phyloP scores from a whole-genome alignment of 37 sponge, comb jelly and placozoan species.

The Trichoplax adhaerens region DNA sequence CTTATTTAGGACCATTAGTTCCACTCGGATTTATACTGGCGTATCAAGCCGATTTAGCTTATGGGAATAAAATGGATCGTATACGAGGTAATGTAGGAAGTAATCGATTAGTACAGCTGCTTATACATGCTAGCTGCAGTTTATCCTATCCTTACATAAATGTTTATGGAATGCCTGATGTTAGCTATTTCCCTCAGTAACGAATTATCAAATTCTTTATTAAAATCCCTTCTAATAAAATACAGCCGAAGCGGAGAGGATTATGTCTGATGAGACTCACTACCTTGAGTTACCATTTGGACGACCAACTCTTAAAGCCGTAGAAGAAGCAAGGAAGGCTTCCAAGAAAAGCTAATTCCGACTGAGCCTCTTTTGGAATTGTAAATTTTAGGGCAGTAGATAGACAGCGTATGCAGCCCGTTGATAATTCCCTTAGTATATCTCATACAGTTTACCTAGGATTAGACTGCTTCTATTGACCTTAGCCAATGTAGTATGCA shows the following conservation, averaged over 20 bases:
- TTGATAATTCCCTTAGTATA: too few species aligned
- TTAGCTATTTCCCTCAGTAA: too few species aligned
- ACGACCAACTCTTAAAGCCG: constrained; percentile 14
- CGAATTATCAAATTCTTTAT: not conserved
- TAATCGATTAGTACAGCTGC: not conserved
- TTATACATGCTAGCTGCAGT: not conserved
- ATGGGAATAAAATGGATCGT: constrained; percentile 46
- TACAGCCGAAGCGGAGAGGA: constrained; percentile 38
- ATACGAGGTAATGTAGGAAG: constrained; percentile 22
- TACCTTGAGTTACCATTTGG: constrained; percentile 29
- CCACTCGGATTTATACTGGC: constrained; percentile 41
- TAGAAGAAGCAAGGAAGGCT: constrained; percentile 20
- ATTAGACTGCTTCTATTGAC: too few species aligned
- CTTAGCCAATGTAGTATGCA: too few species aligned
- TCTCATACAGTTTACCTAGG: too few species aligned
- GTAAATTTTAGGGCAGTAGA: too few species aligned
- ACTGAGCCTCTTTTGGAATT: too few species aligned
- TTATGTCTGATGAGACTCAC: constrained; percentile 29
- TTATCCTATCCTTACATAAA: not conserved
- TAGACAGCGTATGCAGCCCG: too few species aligned
- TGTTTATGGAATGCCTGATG: too few species aligned
- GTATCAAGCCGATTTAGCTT: constrained; percentile 48
- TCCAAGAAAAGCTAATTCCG: too few species aligned
- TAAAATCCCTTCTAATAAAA: not conserved
- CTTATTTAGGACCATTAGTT: constrained; percentile 26